Evolutionary conservation across 2,113 vertebrate genomes (phyloP).

Genomic region (Accipiter cooperii): DNA sequence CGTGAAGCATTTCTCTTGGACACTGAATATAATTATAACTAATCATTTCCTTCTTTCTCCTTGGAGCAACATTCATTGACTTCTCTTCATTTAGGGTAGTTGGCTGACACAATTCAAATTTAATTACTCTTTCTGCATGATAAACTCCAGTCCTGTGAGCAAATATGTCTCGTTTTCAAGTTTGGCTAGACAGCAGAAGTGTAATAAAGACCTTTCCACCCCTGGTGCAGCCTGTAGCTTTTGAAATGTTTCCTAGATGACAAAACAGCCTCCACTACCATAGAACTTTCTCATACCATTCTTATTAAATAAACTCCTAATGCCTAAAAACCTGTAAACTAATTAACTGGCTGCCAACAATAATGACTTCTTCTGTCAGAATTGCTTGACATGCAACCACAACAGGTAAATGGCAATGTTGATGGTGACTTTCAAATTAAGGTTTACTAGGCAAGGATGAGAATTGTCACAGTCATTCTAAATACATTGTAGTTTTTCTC

Average conservation of each 20-base stretch:
- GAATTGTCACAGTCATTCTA: background rate
- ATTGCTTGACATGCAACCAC: conserved; percentile 29
- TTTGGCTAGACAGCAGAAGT: conserved; percentile 62
- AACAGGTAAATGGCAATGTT: conserved; percentile 39
- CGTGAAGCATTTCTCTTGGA: conserved; percentile 61
- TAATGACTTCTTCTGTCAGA: conserved; percentile 45
- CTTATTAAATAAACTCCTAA: conserved; percentile 53
- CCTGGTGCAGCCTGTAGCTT: conserved; percentile 50
- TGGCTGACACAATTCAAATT: conserved; percentile 73
- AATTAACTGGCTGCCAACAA: conserved; percentile 59
- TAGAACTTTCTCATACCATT: conserved; percentile 56
- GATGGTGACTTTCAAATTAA: background rate
- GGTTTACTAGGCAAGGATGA: background rate
- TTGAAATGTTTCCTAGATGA: conserved; percentile 67
- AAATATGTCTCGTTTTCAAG: conserved; percentile 68
- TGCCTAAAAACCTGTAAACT: conserved; percentile 43
- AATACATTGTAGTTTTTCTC: background rate
- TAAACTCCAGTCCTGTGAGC: conserved; percentile 61
- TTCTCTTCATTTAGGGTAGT: conserved; percentile 64
- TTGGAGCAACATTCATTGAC: conserved; percentile 62
- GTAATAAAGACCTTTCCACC: conserved; percentile 64
- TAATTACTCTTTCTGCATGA: conserved; percentile 72
- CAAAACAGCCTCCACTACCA: conserved; percentile 49
- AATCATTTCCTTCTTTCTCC: conserved; percentile 70
- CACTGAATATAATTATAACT: conserved; percentile 65